Conservation (phyloP, 2,113 vertebrate genomes). For the Nicator chloris region DNA sequence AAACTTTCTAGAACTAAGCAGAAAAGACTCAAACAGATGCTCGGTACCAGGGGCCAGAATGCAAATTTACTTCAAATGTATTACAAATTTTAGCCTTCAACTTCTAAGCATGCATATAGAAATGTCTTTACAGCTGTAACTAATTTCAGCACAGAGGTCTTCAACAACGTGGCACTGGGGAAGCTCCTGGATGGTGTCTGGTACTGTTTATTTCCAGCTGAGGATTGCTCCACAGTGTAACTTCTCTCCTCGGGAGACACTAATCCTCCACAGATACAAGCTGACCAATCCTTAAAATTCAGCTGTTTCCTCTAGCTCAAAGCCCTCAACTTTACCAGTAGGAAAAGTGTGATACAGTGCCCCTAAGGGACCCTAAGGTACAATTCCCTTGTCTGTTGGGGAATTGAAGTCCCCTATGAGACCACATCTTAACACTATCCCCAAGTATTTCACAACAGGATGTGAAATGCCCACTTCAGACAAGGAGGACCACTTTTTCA, state of each 20-base stretch:
- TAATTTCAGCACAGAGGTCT: not conserved
- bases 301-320: not conserved
- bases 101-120: not conserved
- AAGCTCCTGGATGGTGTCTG: not conserved
- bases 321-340: not conserved
- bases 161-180: not conserved
- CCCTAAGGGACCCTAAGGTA: not conserved
- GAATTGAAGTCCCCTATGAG: not conserved
- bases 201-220: not conserved
- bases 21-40: not conserved
- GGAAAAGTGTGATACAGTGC: not conserved
- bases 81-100: not conserved
- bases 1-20: not conserved
- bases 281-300: not conserved
- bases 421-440: not conserved
- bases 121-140: not conserved
- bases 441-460: not conserved
- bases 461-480: not conserved
- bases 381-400: not conserved
- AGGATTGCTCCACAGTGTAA: not conserved
- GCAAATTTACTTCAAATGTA: not conserved
- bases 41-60: not conserved
- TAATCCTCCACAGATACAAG: not conserved
- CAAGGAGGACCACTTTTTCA: not conserved
- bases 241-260: not conserved